These are phyloP conservation scores for Platalea minor DNA, from an alignment of 2,797 vertebrate species.

Conservation along the genomic window DNA sequence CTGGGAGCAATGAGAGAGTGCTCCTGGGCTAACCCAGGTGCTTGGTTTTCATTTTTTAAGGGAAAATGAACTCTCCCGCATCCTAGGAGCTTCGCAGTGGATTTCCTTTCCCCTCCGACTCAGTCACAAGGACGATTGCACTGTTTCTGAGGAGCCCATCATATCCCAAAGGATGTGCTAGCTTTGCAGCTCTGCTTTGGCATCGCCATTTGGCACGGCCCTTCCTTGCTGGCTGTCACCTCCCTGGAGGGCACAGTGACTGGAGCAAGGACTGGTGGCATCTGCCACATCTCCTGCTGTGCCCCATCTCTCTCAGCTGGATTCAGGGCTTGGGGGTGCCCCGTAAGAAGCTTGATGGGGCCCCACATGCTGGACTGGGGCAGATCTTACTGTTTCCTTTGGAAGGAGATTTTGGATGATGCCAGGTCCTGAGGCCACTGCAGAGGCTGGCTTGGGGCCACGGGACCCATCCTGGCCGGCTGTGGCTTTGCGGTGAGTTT, in stretches of 20 bases:
- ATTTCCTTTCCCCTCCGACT: neutral
- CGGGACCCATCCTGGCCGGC: neutral
- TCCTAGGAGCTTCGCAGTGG: fast-evolving
- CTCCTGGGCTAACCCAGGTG: neutral
- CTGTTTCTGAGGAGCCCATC: neutral
- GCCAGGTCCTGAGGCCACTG: neutral
- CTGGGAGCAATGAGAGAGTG: neutral
- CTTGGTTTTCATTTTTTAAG: neutral
- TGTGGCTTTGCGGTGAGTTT: neutral
- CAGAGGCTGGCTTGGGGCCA: neutral
- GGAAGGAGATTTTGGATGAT: neutral
- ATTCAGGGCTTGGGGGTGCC: neutral
- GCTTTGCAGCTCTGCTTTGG: neutral
- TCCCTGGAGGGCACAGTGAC: neutral
- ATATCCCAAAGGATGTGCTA: neutral
- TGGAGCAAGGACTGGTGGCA: neutral
- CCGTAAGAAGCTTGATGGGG: fast-evolving
- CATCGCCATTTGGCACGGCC: neutral
- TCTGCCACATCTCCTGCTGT: neutral
- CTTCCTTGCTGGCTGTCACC: neutral
- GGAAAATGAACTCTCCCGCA: neutral
- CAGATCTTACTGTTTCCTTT: neutral
- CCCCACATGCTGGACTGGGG: neutral
- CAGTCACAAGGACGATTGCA: neutral
- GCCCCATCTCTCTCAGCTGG: neutral